These are phyloP conservation scores for Vicugna pacos DNA, from an alignment of 2,113 vertebrate species.

Conservation along the genomic window DNA sequence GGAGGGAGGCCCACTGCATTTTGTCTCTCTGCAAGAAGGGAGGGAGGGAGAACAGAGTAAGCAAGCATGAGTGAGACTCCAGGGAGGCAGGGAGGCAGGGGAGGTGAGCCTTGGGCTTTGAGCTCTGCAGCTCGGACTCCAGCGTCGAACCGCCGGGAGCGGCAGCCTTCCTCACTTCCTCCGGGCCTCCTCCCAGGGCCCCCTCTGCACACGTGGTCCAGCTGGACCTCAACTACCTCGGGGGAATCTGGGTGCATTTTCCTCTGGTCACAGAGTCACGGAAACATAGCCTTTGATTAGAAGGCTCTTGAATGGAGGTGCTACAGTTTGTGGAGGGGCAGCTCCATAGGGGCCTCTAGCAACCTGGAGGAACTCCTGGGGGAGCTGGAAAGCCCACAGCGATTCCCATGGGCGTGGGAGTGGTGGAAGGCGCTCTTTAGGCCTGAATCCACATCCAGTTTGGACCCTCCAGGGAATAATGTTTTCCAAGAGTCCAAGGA, in stretches of 20 bases:
- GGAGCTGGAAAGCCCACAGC: background rate
- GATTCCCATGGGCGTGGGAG: no score
- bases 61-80: background rate
- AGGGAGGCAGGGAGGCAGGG: background rate
- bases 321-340: background rate
- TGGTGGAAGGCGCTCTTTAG: background rate
- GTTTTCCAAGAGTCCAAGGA: background rate
- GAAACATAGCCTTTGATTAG: background rate
- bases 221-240: background rate
- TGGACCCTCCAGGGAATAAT: background rate
- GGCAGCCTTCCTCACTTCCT: background rate
- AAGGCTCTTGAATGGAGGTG: background rate
- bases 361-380: background rate
- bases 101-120: background rate
- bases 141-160: background rate
- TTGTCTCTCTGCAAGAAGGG: slow-evolving; percentile 51
- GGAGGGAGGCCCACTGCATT: slow-evolving; percentile 88
- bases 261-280: background rate
- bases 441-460: background rate
- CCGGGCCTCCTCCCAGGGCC: rapidly evolving
- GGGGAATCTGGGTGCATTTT: rapidly evolving
- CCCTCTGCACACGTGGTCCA: background rate
- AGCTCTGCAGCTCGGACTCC: background rate
- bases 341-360: background rate
- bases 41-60: slow-evolving; percentile 31